phyloP scores from a whole-genome alignment of 2,113 vertebrate species.

The Hippocampus barbouri region DNA sequence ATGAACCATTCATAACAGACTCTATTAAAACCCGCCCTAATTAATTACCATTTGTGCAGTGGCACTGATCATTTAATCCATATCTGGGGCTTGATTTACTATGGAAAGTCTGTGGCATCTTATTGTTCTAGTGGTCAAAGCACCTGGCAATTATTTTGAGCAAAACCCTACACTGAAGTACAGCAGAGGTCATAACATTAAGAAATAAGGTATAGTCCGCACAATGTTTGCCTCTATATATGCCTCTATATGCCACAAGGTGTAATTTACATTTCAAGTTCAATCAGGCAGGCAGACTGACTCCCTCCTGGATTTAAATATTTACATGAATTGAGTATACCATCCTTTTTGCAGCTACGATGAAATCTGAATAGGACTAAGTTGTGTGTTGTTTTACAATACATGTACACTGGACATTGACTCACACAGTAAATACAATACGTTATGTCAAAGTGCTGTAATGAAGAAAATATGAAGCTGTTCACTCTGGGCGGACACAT shows the following conservation, averaged over 20 bases:
- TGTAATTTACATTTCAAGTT: not conserved
- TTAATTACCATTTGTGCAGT: not conserved
- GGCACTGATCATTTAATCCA: not conserved
- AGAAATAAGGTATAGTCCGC: not conserved
- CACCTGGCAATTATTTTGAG: not conserved
- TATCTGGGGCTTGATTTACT: not conserved
- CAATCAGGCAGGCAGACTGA: not conserved
- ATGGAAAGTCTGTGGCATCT: not conserved
- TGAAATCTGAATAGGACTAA: conserved; percentile 48
- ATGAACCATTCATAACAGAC: conserved; percentile 6
- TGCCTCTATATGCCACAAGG: not conserved
- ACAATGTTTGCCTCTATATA: not conserved
- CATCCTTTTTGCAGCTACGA: conserved; percentile 44
- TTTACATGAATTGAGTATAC: conserved; percentile 49
- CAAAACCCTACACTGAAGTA: not conserved
- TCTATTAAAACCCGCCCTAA: not conserved
- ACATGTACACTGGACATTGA: conserved; percentile 32
- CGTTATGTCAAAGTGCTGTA: conserved; percentile 43
- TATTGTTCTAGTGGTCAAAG: not conserved
- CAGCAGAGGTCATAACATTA: not conserved
- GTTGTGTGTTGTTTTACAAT: conserved; percentile 33
- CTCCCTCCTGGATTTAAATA: conserved; percentile 23
- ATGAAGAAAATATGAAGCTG: conserved; percentile 32
- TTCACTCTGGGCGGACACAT: conserved; percentile 40
- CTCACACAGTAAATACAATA: conserved; percentile 29